A percentile compares a stretch with the other conserved stretches of the same genome.
These are phyloP conservation scores for Odontomyia ornata DNA, from an alignment of 2,888 invertebrate species.

Conservation along the genomic window DNA sequence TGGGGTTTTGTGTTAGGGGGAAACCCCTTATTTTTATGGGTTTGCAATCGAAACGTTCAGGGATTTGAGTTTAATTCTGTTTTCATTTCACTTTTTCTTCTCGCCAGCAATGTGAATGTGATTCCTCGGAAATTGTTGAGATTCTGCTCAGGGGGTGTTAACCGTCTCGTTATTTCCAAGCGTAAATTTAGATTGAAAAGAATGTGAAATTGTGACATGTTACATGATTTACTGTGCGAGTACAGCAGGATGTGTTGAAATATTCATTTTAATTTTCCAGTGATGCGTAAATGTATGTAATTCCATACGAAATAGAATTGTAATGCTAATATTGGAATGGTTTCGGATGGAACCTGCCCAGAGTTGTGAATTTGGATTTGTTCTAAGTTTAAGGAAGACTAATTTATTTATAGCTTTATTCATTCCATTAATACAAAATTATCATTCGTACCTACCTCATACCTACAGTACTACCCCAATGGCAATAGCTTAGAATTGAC, in stretches of 20 bases:
- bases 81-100: not conserved
- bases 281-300: too few relatives aligned
- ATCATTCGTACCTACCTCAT: too few relatives aligned
- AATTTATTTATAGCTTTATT: too few relatives aligned
- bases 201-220: constrained; percentile 5
- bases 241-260: not conserved
- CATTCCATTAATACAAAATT: too few relatives aligned
- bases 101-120: not conserved
- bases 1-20: not conserved
- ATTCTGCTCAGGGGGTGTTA: constrained; percentile 2
- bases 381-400: too few relatives aligned
- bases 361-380: too few relatives aligned
- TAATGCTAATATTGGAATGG: too few relatives aligned
- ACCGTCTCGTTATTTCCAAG: constrained; percentile 5
- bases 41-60: constrained; percentile 36
- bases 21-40: constrained; percentile 12
- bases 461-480: constrained; percentile 22
- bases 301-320: too few relatives aligned
- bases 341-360: too few relatives aligned
- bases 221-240: constrained; percentile 12
- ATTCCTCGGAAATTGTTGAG: not conserved
- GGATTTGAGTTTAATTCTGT: constrained; percentile 32
- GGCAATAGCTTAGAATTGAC: not conserved
- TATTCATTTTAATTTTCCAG: constrained; percentile 1
- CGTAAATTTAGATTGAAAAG: constrained; percentile 20